Percentiles rank a stretch among this genome's conserved stretches.
Conservation (phyloP, 2,797 vertebrate species). For the Danio aesculapii region DNA sequence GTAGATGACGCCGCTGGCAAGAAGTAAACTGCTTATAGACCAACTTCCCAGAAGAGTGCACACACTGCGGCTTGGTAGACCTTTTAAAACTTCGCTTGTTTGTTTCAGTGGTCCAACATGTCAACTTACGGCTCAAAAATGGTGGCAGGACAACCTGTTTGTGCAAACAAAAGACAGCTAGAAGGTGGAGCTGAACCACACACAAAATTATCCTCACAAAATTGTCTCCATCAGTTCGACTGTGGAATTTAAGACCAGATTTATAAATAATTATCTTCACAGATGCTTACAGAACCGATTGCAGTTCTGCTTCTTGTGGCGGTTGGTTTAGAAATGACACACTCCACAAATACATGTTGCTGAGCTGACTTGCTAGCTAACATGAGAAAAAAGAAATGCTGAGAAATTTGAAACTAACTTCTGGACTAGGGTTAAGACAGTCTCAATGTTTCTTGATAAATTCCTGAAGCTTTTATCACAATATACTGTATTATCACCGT, state of each 20-base stretch:
- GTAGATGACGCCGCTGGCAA: not conserved
- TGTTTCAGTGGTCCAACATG: not conserved
- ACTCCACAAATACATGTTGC: not conserved
- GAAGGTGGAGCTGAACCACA: not conserved
- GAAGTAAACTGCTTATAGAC: not conserved
- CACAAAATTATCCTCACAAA: not conserved
- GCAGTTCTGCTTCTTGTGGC: not conserved
- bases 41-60: not conserved
- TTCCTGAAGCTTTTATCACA: too few species aligned
- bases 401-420: not conserved
- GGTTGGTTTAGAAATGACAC: not conserved
- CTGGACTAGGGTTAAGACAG: not conserved
- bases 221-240: not conserved
- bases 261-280: not conserved
- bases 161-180: not conserved
- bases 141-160: not conserved
- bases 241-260: not conserved
- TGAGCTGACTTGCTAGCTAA: not conserved
- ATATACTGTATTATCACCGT: too few species aligned
- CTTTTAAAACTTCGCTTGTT: conserved; percentile 13
- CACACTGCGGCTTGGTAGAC: not conserved
- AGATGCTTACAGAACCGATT: not conserved
- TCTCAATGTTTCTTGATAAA: not conserved
- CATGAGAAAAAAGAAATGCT: not conserved
- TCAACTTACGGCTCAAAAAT: not conserved